Evolutionary conservation across 2,888 invertebrate species (phyloP).

Genomic region (Polia nebulosa): DNA sequence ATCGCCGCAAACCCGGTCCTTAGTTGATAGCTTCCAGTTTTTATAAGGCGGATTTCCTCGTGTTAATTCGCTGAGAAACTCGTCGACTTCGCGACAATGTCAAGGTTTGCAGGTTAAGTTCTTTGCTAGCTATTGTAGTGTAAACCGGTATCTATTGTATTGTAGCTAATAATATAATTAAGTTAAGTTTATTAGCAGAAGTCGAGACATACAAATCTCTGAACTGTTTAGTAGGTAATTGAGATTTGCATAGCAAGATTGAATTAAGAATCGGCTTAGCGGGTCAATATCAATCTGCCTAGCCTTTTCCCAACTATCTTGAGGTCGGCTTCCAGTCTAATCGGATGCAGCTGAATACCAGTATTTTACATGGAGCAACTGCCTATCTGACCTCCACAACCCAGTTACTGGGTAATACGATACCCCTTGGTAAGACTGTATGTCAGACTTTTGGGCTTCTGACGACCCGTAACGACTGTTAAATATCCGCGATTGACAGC

Average conservation of each 20-base stretch:
- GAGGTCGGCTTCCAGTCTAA: too few relatives aligned
- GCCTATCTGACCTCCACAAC: too few relatives aligned
- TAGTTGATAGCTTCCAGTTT: constrained; percentile 47
- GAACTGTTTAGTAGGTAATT: background rate
- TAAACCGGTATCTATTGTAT: constrained; percentile 24
- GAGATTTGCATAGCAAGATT: too few relatives aligned
- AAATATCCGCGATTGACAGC: too few relatives aligned
- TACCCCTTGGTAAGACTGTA: too few relatives aligned
- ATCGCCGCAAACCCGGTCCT: constrained; percentile 49
- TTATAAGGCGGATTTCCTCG: constrained; percentile 47
- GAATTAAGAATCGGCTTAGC: background rate
- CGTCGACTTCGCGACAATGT: constrained; percentile 46
- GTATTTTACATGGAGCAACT: too few relatives aligned
- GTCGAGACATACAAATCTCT: background rate
- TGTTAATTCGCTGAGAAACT: constrained; percentile 38
- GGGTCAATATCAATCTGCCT: too few relatives aligned
- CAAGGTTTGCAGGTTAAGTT: constrained; percentile 57
- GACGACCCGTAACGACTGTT: too few relatives aligned
- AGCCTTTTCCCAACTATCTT: too few relatives aligned
- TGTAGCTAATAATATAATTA: constrained; percentile 13
- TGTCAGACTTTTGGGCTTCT: too few relatives aligned
- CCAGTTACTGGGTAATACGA: too few relatives aligned
- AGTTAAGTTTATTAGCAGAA: background rate
- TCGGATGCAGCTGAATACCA: too few relatives aligned
- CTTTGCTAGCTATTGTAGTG: constrained; percentile 28